Evolutionary conservation across 2,113 vertebrate genomes (phyloP), one percentile per base, ranked within the genome.

Genomic region (Leptobrachium leishanense): DNA sequence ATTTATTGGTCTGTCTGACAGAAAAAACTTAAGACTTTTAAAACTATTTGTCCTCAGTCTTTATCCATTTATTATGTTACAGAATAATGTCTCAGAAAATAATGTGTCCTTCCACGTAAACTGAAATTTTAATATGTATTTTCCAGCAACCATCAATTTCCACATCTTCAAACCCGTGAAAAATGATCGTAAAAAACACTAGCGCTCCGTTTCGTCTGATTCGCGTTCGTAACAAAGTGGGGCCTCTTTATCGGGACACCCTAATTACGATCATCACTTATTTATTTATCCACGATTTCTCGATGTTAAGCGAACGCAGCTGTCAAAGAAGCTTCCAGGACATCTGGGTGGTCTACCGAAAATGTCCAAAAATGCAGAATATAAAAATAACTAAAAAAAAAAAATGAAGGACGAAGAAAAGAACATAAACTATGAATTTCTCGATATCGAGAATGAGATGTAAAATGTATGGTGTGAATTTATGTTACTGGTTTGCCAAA

Each of bases 401-500:
- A 50, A 50, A 50, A 8, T 50, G 46, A 0, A 5, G 8, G 8
- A 1, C 8, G 46, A 50, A 39, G 44, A 13, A 59, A 59, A 57
- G 57, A 66, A 12, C 4, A 50, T 5, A 50, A 50, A 50, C 8
- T 50, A 50, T 70, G 31, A 63, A 44, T 13, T 77, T 62, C 40
- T 43, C 43, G 41, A 59, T 40, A 31, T 13, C 3, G 43, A 42
- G 20, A 9, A 15, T n/a, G 9, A 5, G 66, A 69, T 39, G 31
- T 41, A 31, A 15, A 59, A 46, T 70, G 41, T 63, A 31, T 12
- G 46, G 55, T 77, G 67, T 41, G 20, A 77, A 67, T 71, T 77
- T 77, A 62, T 77, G 67, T 77, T 69, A 15, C n/a, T 70, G 68
- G 31, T 31, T 63, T 69, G 54, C 68, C 76, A 77, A 62, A 77